Evolutionary conservation across 2,797 vertebrate genomes (phyloP), one percentile per base, ranked within the genome.

Genomic region (Myiotriccus ornatus): DNA sequence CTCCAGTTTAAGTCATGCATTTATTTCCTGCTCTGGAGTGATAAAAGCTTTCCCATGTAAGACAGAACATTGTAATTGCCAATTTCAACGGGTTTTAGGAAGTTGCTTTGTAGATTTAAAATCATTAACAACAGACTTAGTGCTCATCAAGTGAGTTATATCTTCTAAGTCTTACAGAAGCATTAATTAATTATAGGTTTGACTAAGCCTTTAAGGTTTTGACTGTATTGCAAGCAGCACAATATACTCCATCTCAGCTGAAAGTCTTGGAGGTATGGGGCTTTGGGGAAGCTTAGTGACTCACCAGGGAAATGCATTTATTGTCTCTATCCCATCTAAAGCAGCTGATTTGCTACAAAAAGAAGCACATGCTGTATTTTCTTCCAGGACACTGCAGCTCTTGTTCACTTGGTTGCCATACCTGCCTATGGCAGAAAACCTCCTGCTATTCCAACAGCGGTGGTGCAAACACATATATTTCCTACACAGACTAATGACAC

Each of bases 11-110:
- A 93, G 67, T 39, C 87, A 81, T 12, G 70, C 59, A 60, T 76
- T 94, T 93, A 88, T 74, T 94, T 94, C 67, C 60, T 73, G 67
- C 88, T 95, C 59, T 76, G 52, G 12, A 84, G 69, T 28, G 67
- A 97, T 87, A 70, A 93, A 96, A 94, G 93, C 85, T 71, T 94
- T 87, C 70, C 74, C 25, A 12, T 84, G 69, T 93, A 89, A 88
- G 60, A 39, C 73, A 88, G 85, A 90, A 69, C 27, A 81, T 50
- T 82, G 32, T 93, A 94, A 96, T 76, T 91, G 93, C 52, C 80
- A 88, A 74, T 96, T 97, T 94, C 74, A 87, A 91, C 90, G 67
- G 74, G 24, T 90, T 93, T 95, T 90, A 89, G 60, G 83, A 90
- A 95, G 49, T 68, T 57, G 28, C 60, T 91, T 80, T 1, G 0